Base-by-base conservation (phyloP, 2,888 invertebrate species). In the Taphrorychus bicolor region DNA sequence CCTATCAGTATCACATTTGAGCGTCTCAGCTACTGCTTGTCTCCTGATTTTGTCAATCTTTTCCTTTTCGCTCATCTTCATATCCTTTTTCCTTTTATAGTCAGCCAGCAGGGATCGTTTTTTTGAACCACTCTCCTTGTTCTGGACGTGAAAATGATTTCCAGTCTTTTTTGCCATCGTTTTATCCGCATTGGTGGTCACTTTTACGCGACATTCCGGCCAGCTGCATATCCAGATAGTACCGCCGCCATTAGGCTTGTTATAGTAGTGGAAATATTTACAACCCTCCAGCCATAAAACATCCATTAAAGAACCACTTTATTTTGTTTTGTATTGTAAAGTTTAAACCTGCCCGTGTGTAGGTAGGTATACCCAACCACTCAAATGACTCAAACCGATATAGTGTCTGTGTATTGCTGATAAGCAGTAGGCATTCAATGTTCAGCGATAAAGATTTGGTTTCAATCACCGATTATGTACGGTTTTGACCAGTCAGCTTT, bases 121-220 rank as follows among this genome's bases (percentile, higher is more conserved):
- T 40, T 22, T 18, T 40, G 58, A 16, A n/a, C 1, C 11, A 16
- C 22, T 17, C 18, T 7, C 19, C n/a, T 17, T 14, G 17, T 17
- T n/a, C 7, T 32, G 16, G 19, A n/a, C 17, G 19, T 65, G 65
- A 5, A 14, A 2, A 45, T 65, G 65, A n/a, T 53, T 65, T n/a
- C 45, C 45, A 56, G 56, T 19, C 40, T 32, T 57, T 14, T 41
- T 63, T 3, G 32, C 14, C 3, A 63, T 17, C 5, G 11, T 32
- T 40, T 51, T 51, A 14, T 63, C 57, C 1, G 3, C 16, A 4
- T 11, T n/a, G 3, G 57, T 63, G 1, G 40, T 23, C n/a, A 63
- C 16, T 63, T 58, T 63, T 2, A 58, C 63, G 9, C 14, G n/a
- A 19, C 63, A 63, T 1, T 57, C 32, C 4, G 51, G 40, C 1